These are phyloP conservation scores for Drosophila paramelanica DNA, from an alignment of 2,888 invertebrate genomes.

Conservation along the genomic window DNA sequence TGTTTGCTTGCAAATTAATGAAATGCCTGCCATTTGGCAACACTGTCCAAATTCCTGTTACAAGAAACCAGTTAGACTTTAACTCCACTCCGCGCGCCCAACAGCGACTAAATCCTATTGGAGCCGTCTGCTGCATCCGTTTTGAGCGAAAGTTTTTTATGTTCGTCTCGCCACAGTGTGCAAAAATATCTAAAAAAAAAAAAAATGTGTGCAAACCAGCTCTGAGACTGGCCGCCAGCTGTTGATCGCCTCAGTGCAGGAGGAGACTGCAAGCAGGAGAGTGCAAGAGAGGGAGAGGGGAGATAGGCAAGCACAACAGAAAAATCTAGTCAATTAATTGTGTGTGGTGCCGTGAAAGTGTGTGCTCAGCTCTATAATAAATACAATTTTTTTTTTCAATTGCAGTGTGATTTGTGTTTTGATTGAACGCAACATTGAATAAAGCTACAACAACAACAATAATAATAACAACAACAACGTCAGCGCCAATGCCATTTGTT, in stretches of 20 bases:
- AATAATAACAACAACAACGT: slow-evolving; percentile 11
- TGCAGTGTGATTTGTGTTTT: slow-evolving; percentile 58
- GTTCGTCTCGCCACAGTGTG: slow-evolving; percentile 36
- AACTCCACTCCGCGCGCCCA: neutral
- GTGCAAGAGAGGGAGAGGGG: slow-evolving; percentile 16
- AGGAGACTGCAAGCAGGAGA: slow-evolving; percentile 15
- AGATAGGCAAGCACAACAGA: slow-evolving; percentile 14
- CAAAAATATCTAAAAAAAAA: slow-evolving; percentile 19
- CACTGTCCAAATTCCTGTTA: slow-evolving; percentile 69
- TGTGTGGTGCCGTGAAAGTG: slow-evolving; percentile 54
- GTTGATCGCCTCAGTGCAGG: slow-evolving; percentile 45
- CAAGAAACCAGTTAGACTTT: slow-evolving; percentile 64
- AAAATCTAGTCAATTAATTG: slow-evolving; percentile 76
- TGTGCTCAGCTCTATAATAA: slow-evolving; percentile 61
- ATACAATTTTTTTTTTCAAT: slow-evolving; percentile 62
- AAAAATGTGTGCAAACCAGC: slow-evolving; percentile 56
- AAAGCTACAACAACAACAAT: slow-evolving; percentile 15
- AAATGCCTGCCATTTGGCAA: slow-evolving; percentile 46
- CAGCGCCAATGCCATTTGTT: slow-evolving; percentile 40
- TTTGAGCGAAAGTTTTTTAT: slow-evolving; percentile 77
- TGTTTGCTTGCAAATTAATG: slow-evolving; percentile 33
- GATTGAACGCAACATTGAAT: slow-evolving; percentile 67
- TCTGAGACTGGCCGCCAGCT: slow-evolving; percentile 65
- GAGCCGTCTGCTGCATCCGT: slow-evolving; percentile 67
- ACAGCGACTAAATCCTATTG: slow-evolving; percentile 24